Evolutionary conservation across 2,888 invertebrate genomes (phyloP), one percentile per base, ranked within the genome.

Genomic region (Tribolium freemani): DNA sequence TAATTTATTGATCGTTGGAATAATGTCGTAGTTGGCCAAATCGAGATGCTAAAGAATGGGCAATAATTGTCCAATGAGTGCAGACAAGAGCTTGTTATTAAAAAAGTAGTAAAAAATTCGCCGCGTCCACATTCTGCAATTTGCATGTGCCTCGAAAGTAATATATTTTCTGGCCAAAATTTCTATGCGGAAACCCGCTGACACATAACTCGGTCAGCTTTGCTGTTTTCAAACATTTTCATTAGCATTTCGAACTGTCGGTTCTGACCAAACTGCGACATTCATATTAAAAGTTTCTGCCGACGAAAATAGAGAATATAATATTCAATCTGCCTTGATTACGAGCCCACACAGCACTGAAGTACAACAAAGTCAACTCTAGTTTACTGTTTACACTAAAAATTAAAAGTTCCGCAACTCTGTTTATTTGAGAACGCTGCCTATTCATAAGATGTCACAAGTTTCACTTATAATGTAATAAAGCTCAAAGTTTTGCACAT

Each of bases 171-270:
- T 72, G 73, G 71, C 61, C 73, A 69, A 69, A 78, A 77, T 73
- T 77, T 77, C 74, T 72, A 75, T 72, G 72, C 73, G 75, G 77
- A 74, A 75, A 77, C 69, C 76, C 75, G 78, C 77, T 77, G 76
- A 77, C 76, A 78, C 73, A 77, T 58, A 74, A 77, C 75, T 77
- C 73, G 75, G 75, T 69, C 74, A 76, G 75, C 67, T 73, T 75
- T 67, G 70, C 69, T 73, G 75, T 77, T 78, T 76, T 73, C 72
- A 74, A 76, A 78, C 75, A 77, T 77, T 78, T 78, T 80, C 77
- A 79, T 80, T 80, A 77, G 74, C 77, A 78, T 77, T 77, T 76
- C 74, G 73, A 74, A 73, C 71, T 72, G 70, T 66, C 68, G 70
- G 71, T 75, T 76, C 71, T 75, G 70, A 73, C 69, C 73, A 76